Percentiles rank a stretch among this genome's conserved stretches.
phyloP scores from a whole-genome alignment of 1,140 invertebrate species.

The Ceratina calcarata region DNA sequence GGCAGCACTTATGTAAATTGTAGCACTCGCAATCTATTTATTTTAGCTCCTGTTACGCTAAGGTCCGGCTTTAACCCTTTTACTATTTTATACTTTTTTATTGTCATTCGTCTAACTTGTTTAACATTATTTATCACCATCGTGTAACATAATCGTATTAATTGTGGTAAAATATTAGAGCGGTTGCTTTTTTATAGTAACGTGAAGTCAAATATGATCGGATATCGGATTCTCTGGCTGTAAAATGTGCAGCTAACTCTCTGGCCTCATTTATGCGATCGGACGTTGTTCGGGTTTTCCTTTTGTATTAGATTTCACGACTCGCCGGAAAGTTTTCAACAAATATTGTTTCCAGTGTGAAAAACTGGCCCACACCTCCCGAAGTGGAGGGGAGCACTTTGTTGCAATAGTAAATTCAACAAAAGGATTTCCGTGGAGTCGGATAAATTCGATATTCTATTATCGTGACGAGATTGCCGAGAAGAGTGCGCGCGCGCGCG shows the following conservation, averaged over 20 bases:
- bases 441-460: constrained; percentile 36
- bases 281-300: background rate
- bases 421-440: constrained; percentile 22
- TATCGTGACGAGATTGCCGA: constrained; percentile 16
- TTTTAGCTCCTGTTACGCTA: background rate
- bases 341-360: background rate
- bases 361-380: background rate
- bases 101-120: too few species aligned
- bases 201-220: too few species aligned
- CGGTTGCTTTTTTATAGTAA: too few species aligned
- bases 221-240: too few species aligned
- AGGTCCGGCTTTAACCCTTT: too few species aligned
- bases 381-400: background rate
- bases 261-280: background rate
- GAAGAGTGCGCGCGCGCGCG: background rate
- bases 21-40: constrained; percentile 34
- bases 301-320: background rate
- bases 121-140: too few species aligned
- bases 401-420: constrained; percentile 19
- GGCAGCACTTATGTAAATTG: constrained; percentile 44
- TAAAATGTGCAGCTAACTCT: background rate
- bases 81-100: too few species aligned
- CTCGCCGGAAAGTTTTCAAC: background rate
- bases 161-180: too few species aligned
- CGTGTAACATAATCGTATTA: too few species aligned